These are phyloP conservation scores for Sinonovacula constricta DNA, from an alignment of 1,140 invertebrate species.

Conservation along the genomic window DNA sequence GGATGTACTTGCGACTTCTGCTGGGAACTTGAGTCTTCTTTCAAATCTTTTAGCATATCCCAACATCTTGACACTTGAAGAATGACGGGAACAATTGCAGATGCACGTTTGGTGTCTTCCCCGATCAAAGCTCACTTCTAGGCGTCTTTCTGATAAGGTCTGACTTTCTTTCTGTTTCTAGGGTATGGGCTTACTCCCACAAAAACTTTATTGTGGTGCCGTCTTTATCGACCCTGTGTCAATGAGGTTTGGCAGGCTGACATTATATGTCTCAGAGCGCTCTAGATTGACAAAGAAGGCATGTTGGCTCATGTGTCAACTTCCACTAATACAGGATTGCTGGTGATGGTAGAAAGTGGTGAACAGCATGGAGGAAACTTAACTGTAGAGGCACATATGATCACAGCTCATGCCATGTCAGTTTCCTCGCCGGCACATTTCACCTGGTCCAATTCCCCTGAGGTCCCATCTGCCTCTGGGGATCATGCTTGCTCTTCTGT, in stretches of 20 bases:
- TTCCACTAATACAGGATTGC: not conserved
- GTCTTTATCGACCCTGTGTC: not conserved
- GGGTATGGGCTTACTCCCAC: no score
- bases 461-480: not conserved
- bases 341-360: not conserved
- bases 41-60: no score
- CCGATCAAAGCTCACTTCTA: no score
- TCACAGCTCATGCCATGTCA: not conserved
- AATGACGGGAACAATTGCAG: no score
- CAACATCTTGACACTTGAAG: no score
- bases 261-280: not conserved
- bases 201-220: not conserved
- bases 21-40: no score
- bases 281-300: not conserved
- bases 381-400: not conserved
- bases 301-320: not conserved
- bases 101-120: no score
- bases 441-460: not conserved
- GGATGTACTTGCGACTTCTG: no score
- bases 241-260: not conserved
- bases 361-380: not conserved
- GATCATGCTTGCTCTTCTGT: slow-evolving; percentile 24
- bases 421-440: not conserved
- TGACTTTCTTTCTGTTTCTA: no score
- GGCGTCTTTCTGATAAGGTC: no score